Base-by-base conservation (phyloP, 2,113 vertebrate species). In the Indicator maculatus region DNA sequence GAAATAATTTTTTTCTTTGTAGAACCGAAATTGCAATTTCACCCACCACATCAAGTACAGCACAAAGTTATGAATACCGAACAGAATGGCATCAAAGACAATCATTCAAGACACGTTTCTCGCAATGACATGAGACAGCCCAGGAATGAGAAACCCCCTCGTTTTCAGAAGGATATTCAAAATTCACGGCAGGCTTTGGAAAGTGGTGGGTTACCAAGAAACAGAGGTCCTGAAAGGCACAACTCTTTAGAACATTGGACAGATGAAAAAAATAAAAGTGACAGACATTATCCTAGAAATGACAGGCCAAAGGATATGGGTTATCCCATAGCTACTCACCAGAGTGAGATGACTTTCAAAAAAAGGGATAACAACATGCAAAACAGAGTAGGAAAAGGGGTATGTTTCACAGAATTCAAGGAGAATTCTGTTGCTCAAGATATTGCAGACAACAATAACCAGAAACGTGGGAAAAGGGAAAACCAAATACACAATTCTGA, bases 141-240 rank as follows among this genome's bases (percentile, higher is more conserved):
- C 83, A 98, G 99, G 93, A 99, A 98, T 63, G 99, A 99, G 94
- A 98, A 98, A 87, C 99, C 99, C 5, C 99, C 99, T 91, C 99
- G 99, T 84, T 99, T 99, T 96, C 98, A 99, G 97, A 98, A 96
- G 94, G 99, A 99, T 81, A 95, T 94, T 47, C 98, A 99, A 65
- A 98, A 98, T 93, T 98, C 98, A 50, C 99, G 98, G 86, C 98
- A 98, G 52, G 82, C 96, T 91, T 97, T 98, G 76, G 98, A 99
- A 89, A 87, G 97, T 33, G 85, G 93, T 39, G 97, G 96, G 27
- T 97, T 98, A 63, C 88, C 94, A 81, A 98, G 98, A 94, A 98
- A 97, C 97, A 98, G 97, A 97, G 97, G 97, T 89, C 90, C 97
- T 80, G 98, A 98, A 94, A 98, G 95, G 85, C 96, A 96, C 16